Percentiles rank a stretch among this genome's conserved stretches.
Evolutionary conservation across 2,113 vertebrate species (phyloP).

Genomic region (Glaucidium brasilianum): DNA sequence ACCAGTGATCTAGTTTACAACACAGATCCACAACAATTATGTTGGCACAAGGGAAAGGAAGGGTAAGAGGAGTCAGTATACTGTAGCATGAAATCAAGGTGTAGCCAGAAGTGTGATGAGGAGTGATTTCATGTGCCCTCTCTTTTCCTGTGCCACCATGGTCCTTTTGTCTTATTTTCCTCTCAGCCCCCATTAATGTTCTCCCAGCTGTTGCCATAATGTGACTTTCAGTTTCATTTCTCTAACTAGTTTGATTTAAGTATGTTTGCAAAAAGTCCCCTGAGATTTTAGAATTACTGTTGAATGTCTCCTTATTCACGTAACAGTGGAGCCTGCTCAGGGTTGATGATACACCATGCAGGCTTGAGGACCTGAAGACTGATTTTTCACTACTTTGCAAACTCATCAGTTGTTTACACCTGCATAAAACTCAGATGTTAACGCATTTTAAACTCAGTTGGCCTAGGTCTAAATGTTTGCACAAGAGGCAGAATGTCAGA

Average conservation of each 20-base stretch:
- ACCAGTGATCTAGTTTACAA: background rate
- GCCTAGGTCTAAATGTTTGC: background rate
- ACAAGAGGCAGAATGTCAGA: background rate
- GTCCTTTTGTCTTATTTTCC: background rate
- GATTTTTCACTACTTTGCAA: background rate
- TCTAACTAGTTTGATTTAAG: background rate
- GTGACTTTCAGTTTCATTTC: background rate
- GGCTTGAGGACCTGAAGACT: background rate
- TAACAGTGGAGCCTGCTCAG: background rate
- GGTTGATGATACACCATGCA: background rate
- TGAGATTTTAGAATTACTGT: background rate
- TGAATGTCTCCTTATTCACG: background rate
- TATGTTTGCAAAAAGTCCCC: background rate
- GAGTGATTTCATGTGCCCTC: background rate
- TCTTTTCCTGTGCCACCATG: background rate
- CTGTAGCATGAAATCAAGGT: background rate
- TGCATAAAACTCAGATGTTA: background rate
- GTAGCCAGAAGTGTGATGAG: background rate
- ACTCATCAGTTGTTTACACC: background rate
- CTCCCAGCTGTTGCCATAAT: background rate
- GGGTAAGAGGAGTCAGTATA: background rate
- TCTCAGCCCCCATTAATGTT: background rate
- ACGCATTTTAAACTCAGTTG: background rate
- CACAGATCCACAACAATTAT: background rate
- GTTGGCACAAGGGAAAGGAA: background rate